Conservation (phyloP, 2,113 vertebrate genomes). For the Chaetops frenatus region DNA sequence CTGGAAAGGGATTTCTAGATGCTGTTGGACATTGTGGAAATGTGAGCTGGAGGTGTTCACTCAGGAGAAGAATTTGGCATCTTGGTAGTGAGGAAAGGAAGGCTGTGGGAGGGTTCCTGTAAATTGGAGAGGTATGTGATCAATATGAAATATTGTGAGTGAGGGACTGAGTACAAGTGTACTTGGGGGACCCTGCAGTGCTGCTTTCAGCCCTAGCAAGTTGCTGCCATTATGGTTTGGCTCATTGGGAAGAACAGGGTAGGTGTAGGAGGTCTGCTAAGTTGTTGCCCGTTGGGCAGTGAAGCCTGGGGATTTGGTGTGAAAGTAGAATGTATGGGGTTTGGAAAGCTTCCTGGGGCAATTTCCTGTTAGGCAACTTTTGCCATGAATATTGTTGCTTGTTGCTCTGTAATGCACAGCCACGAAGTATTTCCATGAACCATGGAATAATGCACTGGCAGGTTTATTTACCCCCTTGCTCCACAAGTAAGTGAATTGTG, state of each 20-base stretch:
- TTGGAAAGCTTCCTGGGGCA: not conserved
- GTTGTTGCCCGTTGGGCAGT: not conserved
- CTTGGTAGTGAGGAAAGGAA: not conserved
- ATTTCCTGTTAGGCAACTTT: not conserved
- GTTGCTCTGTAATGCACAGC: not conserved
- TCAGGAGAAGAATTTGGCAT: not conserved
- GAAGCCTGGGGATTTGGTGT: not conserved
- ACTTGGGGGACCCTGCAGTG: too few species aligned
- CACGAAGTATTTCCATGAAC: not conserved
- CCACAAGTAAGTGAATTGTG: fast-evolving
- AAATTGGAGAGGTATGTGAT: not conserved
- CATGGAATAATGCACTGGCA: not conserved
- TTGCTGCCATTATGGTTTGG: not conserved
- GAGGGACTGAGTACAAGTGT: not conserved
- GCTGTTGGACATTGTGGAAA: not conserved
- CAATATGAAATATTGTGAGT: not conserved
- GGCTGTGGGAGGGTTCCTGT: too few species aligned
- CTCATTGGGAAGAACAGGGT: not conserved
- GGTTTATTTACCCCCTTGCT: not conserved
- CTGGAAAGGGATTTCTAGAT: not conserved
- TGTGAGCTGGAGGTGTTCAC: not conserved
- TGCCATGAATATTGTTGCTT: not conserved
- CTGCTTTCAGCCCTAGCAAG: not conserved
- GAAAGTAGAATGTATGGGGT: not conserved
- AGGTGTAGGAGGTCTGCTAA: not conserved